Conservation (phyloP, 2,113 vertebrate species). For the Phrynocephalus versicolor region DNA sequence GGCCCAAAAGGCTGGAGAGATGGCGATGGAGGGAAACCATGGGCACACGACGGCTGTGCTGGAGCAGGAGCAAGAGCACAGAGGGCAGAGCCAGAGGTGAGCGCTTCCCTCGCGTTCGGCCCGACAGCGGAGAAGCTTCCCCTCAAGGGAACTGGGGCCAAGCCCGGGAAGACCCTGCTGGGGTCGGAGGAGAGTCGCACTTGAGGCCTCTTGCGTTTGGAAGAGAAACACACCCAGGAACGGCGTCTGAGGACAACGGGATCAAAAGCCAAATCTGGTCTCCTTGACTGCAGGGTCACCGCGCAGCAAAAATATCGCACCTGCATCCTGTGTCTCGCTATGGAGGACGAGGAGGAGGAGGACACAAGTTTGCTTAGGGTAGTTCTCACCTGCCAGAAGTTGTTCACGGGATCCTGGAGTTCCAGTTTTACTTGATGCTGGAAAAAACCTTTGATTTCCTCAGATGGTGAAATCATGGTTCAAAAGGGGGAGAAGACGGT, state of each 20-base stretch:
- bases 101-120: neutral
- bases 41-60: neutral
- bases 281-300: rapidly evolving
- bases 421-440: neutral
- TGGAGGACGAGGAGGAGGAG: neutral
- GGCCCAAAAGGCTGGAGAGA: rapidly evolving
- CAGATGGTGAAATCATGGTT: neutral
- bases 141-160: rapidly evolving
- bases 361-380: neutral
- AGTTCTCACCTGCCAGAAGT: neutral
- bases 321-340: neutral
- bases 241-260: neutral
- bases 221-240: neutral
- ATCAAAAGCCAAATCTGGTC: neutral
- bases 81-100: rapidly evolving
- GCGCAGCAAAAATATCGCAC: rapidly evolving
- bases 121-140: neutral
- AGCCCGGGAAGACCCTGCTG: rapidly evolving
- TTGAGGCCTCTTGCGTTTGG: rapidly evolving
- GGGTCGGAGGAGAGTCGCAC: rapidly evolving
- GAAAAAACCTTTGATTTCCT: neutral
- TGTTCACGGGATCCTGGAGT: neutral
- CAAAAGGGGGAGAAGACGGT: neutral
- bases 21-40: neutral
- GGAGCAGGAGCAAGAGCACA: rapidly evolving